Evolutionary conservation across 2,113 vertebrate genomes (phyloP).

Genomic region (Eira barbara): DNA sequence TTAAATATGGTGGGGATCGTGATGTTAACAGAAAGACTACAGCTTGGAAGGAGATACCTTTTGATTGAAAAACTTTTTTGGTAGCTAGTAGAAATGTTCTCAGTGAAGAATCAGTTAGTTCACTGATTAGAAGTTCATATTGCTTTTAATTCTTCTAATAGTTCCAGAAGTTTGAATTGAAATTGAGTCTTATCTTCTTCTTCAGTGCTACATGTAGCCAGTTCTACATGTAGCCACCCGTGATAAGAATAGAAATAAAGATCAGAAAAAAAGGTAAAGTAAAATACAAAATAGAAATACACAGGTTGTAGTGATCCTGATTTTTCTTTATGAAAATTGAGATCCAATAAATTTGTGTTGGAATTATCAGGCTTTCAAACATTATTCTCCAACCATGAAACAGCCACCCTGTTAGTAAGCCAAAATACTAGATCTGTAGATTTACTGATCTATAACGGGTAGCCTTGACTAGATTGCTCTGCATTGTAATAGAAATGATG

Average conservation of each 20-base stretch:
- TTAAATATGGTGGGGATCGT: background rate
- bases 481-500: background rate
- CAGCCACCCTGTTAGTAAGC: background rate
- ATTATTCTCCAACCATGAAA: background rate
- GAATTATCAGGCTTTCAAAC: background rate
- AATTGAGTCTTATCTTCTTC: constrained; percentile 14
- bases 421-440: background rate
- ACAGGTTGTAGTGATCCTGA: background rate
- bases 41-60: background rate
- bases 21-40: background rate
- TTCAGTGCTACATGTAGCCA: background rate
- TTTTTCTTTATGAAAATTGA: constrained; percentile 21
- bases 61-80: background rate
- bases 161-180: background rate
- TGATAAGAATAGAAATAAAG: background rate
- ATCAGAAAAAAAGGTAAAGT: background rate
- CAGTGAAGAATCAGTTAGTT: background rate
- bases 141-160: constrained; percentile 15
- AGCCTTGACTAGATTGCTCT: background rate
- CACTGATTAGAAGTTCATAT: background rate
- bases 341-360: background rate
- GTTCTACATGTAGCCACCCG: background rate
- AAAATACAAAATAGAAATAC: background rate
- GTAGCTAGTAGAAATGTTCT: background rate
- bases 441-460: background rate